Evolutionary conservation across 2,113 vertebrate species (phyloP).

Genomic region (Nothocercus nigrocapillus): DNA sequence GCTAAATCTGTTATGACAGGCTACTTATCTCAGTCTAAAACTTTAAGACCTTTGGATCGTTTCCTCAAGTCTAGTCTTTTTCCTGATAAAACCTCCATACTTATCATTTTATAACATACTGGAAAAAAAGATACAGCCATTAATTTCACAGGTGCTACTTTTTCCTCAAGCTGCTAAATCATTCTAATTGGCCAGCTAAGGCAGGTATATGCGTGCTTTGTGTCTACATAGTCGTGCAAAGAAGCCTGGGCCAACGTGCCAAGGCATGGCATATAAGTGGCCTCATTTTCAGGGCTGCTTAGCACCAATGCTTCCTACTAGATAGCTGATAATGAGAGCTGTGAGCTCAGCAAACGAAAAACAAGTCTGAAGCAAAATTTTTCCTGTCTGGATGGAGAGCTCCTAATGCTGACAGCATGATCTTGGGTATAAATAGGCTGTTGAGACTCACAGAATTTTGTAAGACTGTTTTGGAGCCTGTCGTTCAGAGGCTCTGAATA

Average conservation of each 20-base stretch:
- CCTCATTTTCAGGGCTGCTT: conserved; percentile 18
- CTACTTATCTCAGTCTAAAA: conserved; percentile 13
- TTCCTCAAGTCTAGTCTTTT: neutral
- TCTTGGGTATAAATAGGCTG: neutral
- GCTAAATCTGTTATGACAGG: conserved; percentile 42
- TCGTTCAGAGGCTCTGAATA: neutral
- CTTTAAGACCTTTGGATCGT: conserved; percentile 25
- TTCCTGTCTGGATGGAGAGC: neutral
- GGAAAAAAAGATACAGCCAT: neutral
- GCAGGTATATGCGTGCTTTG: neutral
- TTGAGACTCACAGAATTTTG: neutral
- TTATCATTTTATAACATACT: conserved; percentile 7
- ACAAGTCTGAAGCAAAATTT: neutral
- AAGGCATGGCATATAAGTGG: conserved; percentile 11
- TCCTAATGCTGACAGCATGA: neutral
- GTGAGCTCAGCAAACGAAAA: conserved; percentile 15
- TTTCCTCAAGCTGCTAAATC: neutral
- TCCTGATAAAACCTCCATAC: neutral
- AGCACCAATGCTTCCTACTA: conserved; percentile 16
- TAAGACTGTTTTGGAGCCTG: neutral
- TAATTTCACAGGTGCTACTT: conserved; percentile 19
- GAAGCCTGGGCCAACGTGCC: neutral
- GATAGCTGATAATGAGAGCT: neutral
- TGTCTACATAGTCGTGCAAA: neutral
- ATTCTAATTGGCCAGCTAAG: neutral